Conservation (phyloP, 2,888 invertebrate genomes). For the Tuberolachnus salignus region DNA sequence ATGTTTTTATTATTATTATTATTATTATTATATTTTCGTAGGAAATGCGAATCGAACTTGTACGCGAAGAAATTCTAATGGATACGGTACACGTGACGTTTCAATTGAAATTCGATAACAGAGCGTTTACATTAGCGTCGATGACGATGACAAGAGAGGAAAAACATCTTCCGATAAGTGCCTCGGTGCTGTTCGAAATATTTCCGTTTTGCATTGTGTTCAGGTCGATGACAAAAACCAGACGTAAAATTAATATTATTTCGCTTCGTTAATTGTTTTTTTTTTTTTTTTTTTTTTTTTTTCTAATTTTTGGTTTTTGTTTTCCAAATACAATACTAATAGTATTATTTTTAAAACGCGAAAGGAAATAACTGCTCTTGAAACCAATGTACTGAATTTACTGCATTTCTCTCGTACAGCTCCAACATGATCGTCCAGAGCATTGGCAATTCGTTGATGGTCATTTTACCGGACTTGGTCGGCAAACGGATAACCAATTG, state of each 20-base stretch:
- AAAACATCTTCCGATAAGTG: slow-evolving; percentile 85
- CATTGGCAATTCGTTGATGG: slow-evolving; percentile 88
- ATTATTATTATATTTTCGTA: slow-evolving; percentile 25
- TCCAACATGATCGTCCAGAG: slow-evolving; percentile 87
- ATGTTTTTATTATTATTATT: no score
- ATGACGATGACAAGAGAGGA: slow-evolving; percentile 86
- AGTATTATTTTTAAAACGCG: slow-evolving; percentile 12
- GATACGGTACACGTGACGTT: slow-evolving; percentile 94
- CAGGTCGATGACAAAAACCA: slow-evolving; percentile 69
- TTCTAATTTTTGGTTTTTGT: no score
- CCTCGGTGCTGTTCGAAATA: slow-evolving; percentile 90
- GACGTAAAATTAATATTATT: slow-evolving; percentile 47
- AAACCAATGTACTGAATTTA: background rate
- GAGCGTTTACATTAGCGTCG: slow-evolving; percentile 83
- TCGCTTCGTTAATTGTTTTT: slow-evolving; percentile 17
- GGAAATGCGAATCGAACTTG: slow-evolving; percentile 87
- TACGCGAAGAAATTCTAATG: slow-evolving; percentile 84
- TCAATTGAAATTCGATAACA: slow-evolving; percentile 91
- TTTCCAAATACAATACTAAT: background rate
- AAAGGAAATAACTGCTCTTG: background rate
- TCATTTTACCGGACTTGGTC: slow-evolving; percentile 83
- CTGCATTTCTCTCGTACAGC: slow-evolving; percentile 63
- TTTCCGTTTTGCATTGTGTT: slow-evolving; percentile 98
- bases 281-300: background rate
- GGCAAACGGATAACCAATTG: slow-evolving; percentile 90